phyloP scores from a whole-genome alignment of 2,888 invertebrate species.

The Griposia aprilina region DNA sequence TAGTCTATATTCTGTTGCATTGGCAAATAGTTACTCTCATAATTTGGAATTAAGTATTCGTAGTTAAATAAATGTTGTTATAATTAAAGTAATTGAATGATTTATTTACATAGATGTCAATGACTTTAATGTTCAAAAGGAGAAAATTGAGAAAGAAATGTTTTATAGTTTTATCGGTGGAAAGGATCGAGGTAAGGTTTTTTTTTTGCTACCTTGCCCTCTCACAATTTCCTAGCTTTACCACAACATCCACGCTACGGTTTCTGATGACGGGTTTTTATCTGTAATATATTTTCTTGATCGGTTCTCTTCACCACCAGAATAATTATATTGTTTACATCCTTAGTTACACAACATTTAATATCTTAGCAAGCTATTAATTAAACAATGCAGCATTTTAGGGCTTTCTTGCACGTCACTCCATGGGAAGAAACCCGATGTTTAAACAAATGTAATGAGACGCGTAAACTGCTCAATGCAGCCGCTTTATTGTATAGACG shows the following conservation, averaged over 20 bases:
- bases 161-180: background rate
- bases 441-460: constrained; percentile 49
- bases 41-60: background rate
- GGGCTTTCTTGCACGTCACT: constrained; percentile 38
- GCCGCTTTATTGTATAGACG: constrained; percentile 48
- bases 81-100: background rate
- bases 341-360: background rate
- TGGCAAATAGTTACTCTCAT: background rate
- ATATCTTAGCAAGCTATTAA: background rate
- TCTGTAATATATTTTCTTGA: background rate
- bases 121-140: no score
- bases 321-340: constrained; percentile 1
- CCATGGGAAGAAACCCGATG: constrained; percentile 62
- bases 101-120: background rate
- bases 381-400: constrained; percentile 55
- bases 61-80: background rate
- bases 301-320: no score
- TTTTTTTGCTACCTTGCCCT: background rate
- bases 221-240: background rate
- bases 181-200: background rate
- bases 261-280: background rate
- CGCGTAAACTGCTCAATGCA: constrained; percentile 57
- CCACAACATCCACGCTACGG: background rate
- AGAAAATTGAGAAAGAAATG: background rate
- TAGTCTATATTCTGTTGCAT: background rate